Evolutionary conservation across 1,140 invertebrate genomes (phyloP), one percentile per base, ranked within the genome.

Genomic region (Metaphire vulgaris): DNA sequence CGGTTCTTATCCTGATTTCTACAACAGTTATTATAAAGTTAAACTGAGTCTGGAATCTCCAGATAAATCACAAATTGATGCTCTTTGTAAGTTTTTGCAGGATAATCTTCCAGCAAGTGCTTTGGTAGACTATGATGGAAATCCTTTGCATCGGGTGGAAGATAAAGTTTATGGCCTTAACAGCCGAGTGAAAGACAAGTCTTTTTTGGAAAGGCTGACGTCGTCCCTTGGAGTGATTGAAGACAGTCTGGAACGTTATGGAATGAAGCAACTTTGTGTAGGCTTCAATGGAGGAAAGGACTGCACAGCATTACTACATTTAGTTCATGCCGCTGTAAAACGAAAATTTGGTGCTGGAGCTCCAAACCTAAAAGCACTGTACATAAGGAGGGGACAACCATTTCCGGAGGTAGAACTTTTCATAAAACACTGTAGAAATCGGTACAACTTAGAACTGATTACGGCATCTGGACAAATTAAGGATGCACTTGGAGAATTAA

Each of bases 281-380:
- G 92, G 93, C 74, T 99, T 98, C 82, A 98, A 98, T 86, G 96
- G 97, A 32, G 97, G 97, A 6, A 99, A 99, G 87, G 97, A 99
- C 87, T 98, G 96, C 83, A 97, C 94, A 1, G 93, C 92, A 0
- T 87, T 97, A n/a, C 86, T 97, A 73, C 92, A 97, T 86, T 84
- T 97, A 32, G 87, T 89, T 31, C 86, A 91, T 80, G 88, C 90
- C 6, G 85, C 93, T 29, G 83, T 91, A n/a, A 69, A 56, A 32
- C 85, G 84, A 74, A 89, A 88, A 72, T 88, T 85, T 78, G 83
- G 85, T 80, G 41, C 41, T 21, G 77, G 66, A 74, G 81, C 68
- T 77, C 74, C 76, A 1, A 87, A 80, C 77, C 84, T 93, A n/a
- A 89, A 90, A 83, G 88, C 91, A 26, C 82, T 95, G 12, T 94